Percentiles rank a stretch among this genome's conserved stretches.
Evolutionary conservation across 2,113 vertebrate genomes (phyloP).

Genomic region (Odocoileus virginianus): DNA sequence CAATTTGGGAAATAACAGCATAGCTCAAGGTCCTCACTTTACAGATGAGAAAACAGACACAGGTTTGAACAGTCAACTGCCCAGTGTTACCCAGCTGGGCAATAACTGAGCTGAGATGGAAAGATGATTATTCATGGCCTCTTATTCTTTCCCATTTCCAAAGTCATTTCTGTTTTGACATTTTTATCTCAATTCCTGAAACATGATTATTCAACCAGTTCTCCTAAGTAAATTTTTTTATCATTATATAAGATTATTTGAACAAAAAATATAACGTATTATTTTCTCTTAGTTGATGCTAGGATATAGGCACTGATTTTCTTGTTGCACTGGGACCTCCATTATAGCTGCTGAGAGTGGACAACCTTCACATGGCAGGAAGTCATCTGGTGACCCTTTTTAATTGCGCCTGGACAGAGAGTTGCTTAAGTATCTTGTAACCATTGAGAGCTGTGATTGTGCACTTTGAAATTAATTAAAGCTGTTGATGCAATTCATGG

Average conservation of each 20-base stretch:
- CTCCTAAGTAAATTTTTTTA: background rate
- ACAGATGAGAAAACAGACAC: background rate
- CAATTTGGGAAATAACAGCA: background rate
- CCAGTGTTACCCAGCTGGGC: background rate
- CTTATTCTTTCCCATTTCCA: background rate
- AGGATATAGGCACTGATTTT: background rate
- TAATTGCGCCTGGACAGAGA: background rate
- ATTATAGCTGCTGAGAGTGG: background rate
- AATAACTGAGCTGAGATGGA: background rate
- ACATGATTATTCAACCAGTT: background rate
- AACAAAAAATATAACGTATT: background rate
- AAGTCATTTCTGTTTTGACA: background rate
- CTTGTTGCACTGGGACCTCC: background rate
- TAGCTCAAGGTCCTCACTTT: background rate
- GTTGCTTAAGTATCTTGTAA: background rate
- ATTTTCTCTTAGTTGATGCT: background rate
- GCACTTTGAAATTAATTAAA: constrained; percentile 18
- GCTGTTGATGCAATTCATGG: background rate
- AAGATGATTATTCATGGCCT: background rate
- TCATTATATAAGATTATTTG: background rate
- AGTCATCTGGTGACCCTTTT: background rate
- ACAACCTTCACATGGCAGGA: background rate
- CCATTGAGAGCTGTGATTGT: background rate
- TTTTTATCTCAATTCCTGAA: background rate
- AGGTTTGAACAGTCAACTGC: background rate